phyloP scores from a whole-genome alignment of 2,113 vertebrate species.

The Ammospiza caudacuta region DNA sequence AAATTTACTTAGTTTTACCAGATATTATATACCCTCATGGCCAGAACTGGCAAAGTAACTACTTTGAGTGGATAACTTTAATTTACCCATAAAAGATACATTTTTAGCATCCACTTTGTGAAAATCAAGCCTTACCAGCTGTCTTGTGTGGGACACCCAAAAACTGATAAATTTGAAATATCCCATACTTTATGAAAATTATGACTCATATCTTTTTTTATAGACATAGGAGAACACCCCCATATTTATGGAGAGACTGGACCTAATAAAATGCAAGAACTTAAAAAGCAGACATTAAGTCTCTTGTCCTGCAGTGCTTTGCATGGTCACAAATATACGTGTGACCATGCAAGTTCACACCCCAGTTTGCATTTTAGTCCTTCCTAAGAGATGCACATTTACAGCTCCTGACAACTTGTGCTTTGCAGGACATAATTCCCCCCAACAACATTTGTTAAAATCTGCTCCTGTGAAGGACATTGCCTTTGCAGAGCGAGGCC shows the following conservation, averaged over 20 bases:
- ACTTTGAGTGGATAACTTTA: neutral
- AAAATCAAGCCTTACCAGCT: conserved; percentile 37
- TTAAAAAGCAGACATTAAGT: neutral
- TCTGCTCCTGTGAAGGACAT: neutral
- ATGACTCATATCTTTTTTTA: conserved; percentile 38
- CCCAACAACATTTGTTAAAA: neutral
- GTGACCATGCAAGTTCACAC: neutral
- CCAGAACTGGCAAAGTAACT: neutral
- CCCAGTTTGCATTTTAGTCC: neutral
- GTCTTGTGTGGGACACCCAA: conserved; percentile 48
- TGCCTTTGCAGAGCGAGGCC: neutral
- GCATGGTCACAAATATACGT: neutral
- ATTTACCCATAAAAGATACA: neutral
- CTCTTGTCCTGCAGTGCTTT: neutral
- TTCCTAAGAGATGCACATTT: neutral
- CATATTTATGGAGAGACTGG: neutral
- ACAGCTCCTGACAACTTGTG: neutral
- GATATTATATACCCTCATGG: neutral
- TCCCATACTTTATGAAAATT: conserved; percentile 30
- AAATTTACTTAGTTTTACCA: neutral
- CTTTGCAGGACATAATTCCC: neutral
- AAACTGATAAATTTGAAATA: conserved; percentile 23
- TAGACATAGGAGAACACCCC: neutral
- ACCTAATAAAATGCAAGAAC: neutral
- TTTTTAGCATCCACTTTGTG: conserved; percentile 3